Base-by-base conservation (phyloP, 2,113 vertebrate genomes). In the Meles meles region DNA sequence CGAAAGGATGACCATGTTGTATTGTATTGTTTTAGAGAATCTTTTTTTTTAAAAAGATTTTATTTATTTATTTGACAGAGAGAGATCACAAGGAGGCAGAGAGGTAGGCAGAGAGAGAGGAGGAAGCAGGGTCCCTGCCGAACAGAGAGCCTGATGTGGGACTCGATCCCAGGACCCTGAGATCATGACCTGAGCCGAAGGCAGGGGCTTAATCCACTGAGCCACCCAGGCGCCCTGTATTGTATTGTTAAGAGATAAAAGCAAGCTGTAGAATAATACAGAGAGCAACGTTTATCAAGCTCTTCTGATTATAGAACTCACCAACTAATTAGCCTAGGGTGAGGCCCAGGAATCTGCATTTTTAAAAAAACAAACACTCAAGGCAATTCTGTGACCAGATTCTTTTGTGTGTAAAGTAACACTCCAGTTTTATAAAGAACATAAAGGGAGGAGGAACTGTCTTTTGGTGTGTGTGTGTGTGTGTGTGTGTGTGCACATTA, bases 201-300 rank as follows among this genome's bases (percentile, higher is more conserved):
- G n/a, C n/a, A n/a, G n/a, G n/a, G n/a, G n/a, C n/a, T n/a, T n/a
- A n/a, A n/a, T n/a, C n/a, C n/a, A n/a, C n/a, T n/a, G n/a, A n/a
- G n/a, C n/a, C n/a, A n/a, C n/a, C n/a, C n/a, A n/a, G n/a, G n/a
- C n/a, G n/a, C n/a, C n/a, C n/a, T n/a, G n/a, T n/a, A n/a, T n/a
- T 59, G 76, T 77, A 93, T n/a, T 96, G 47, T 69, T 81, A 85
- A 95, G n/a, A 96, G 37, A 52, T 82, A 79, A 94, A 96, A 88
- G 13, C 49, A 94, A 94, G 21, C 6, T 97, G 63, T 34, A 93
- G 63, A 80, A 96, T 86, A 85, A 77, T 90, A 52, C 57, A 59
- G 39, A 93, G 17, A 89, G 34, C 20, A 92, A 31, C 37, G 84
- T 72, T 93, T 85, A 90, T 61, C 82, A 92, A 55, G 63, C 12